These are phyloP conservation scores for Cygnus buccinator DNA, from an alignment of 2,113 vertebrate species.

Conservation along the genomic window DNA sequence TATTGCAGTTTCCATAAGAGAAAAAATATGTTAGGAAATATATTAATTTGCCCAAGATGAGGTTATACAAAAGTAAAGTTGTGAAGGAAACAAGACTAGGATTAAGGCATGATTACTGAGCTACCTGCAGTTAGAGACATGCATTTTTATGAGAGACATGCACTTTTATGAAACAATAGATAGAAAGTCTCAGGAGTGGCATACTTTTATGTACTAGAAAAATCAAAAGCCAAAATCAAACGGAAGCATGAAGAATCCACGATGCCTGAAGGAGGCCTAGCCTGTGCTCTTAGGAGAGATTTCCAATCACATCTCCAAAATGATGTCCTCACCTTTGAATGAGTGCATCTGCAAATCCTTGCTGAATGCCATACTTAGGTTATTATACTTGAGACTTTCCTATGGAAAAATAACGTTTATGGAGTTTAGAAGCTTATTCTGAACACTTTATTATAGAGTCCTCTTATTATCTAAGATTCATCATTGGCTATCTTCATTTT, in stretches of 20 bases:
- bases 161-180: not conserved
- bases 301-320: not conserved
- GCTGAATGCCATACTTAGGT: not conserved
- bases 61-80: not conserved
- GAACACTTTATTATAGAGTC: not conserved
- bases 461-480: not conserved
- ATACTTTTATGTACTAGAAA: not conserved
- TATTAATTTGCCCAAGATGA: not conserved
- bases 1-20: accelerated
- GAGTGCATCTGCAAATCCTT: not conserved
- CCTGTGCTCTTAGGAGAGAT: too few species aligned
- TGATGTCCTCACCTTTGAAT: not conserved
- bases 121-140: not conserved
- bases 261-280: not conserved
- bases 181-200: not conserved
- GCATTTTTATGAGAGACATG: not conserved
- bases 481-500: not conserved
- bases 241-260: not conserved
- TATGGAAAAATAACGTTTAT: not conserved
- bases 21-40: not conserved
- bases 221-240: not conserved
- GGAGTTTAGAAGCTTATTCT: not conserved
- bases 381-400: not conserved
- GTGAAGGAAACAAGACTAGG: not conserved
- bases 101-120: not conserved